Base-by-base conservation (phyloP, 2,888 invertebrate genomes). In the Netelia virgata region DNA sequence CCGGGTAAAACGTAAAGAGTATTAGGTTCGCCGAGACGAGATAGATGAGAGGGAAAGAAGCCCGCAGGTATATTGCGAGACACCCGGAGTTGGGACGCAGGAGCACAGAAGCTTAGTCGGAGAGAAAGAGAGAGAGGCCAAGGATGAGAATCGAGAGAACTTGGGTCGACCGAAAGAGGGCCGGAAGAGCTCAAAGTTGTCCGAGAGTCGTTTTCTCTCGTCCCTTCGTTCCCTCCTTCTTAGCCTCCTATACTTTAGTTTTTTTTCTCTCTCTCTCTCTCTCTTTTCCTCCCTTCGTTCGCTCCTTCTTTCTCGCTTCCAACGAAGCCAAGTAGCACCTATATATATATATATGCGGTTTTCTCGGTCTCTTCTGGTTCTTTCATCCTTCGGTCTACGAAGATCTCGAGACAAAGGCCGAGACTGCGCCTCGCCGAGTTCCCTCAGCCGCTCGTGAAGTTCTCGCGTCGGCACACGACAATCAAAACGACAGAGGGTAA, bases 81-180 rank as follows among this genome's bases (percentile, higher is more conserved):
- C 28, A 28, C 28, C 28, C 28, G 28, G 5, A 28, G 28, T 5
- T 28, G 28, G 28, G 28, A 28, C 28, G 28, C 28, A 28, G 28
- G 28, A 28, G 28, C 28, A 28, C 28, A 28, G 28, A 28, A 28
- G 28, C 28, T 28, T 3, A 28, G 16, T 47, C 10, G 20, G 9
- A 61, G 23, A 59, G 72, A 43, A 43, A 61, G 20, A 64, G 53
- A 55, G 41, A 41, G 63, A 64, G 63, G 41, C n/a, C 55, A 6
- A 47, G 16, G 16, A 55, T 20, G 64, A 28, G 23, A 73, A 53
- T 53, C 53, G 5, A 53, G 16, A n/a, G 14, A 53, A 14, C 53
- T 16, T 53, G 53, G 53, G n/a, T 53, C 53, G 53, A 47, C 61
- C 50, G 6, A 20, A 57, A 80, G 74, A 63, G 66, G 41, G 57